These are phyloP conservation scores for Spinus olivaceus DNA, from an alignment of 2,797 vertebrate species.

Conservation along the genomic window DNA sequence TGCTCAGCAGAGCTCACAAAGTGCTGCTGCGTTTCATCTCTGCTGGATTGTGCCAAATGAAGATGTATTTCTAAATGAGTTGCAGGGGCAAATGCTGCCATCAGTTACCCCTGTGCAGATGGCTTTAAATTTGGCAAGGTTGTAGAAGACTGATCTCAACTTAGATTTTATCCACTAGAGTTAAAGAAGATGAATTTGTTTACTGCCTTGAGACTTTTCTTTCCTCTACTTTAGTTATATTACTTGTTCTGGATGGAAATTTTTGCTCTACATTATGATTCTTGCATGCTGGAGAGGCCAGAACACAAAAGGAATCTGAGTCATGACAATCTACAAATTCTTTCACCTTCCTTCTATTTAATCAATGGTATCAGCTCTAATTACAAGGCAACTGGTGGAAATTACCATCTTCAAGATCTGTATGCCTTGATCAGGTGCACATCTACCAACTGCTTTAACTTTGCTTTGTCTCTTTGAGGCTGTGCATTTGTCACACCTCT, in stretches of 20 bases:
- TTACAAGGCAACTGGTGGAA: neutral
- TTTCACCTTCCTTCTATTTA: neutral
- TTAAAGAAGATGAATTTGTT: conserved; percentile 31
- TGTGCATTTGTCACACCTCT: neutral
- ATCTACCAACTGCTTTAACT: neutral
- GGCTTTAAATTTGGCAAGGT: neutral
- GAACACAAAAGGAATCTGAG: neutral
- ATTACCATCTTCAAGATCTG: neutral
- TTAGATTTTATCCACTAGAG: neutral
- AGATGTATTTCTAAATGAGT: conserved; percentile 40
- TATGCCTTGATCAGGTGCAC: neutral
- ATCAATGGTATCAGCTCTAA: neutral
- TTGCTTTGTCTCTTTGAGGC: neutral
- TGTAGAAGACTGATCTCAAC: neutral
- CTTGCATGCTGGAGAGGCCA: neutral
- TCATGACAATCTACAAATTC: neutral
- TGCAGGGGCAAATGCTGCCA: conserved; percentile 18
- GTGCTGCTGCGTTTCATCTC: conserved; percentile 31
- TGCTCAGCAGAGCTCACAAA: conserved; percentile 56
- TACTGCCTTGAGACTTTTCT: neutral
- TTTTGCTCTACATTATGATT: neutral
- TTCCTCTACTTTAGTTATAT: neutral
- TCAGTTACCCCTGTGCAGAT: conserved; percentile 12
- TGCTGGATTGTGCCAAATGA: conserved; percentile 13
- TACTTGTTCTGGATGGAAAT: neutral